These are phyloP conservation scores for Acrocera orbiculus DNA, from an alignment of 2,888 invertebrate genomes.

Conservation along the genomic window DNA sequence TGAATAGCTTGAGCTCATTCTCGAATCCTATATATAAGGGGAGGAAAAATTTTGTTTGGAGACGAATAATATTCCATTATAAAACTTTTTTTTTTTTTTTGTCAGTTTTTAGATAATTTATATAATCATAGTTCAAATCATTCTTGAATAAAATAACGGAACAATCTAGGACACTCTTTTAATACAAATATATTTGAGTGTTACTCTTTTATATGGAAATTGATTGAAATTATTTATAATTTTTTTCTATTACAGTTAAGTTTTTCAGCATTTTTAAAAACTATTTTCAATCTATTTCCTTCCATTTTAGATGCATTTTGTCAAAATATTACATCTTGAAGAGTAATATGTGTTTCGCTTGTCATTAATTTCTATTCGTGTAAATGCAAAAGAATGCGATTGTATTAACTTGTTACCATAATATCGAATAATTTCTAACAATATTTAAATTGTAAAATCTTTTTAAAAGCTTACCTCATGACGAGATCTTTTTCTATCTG, in stretches of 20 bases:
- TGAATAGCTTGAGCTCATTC: constrained; percentile 20
- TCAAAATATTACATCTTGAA: background rate
- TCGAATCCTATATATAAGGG: constrained; percentile 18
- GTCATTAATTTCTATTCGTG: constrained; percentile 15
- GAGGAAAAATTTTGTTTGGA: constrained; percentile 13
- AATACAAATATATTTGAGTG: no score
- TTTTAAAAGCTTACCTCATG: constrained; percentile 28
- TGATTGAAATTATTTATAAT: no score
- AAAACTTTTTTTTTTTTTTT: background rate
- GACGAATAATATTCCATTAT: background rate
- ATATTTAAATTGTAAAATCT: background rate
- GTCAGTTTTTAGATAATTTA: constrained; percentile 1
- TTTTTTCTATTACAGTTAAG: no score
- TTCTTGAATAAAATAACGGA: no score
- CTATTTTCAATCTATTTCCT: constrained; percentile 12
- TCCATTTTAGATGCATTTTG: background rate
- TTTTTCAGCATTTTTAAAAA: no score
- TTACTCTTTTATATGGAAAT: no score
- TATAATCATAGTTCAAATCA: no score
- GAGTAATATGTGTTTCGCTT: no score
- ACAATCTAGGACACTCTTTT: no score
- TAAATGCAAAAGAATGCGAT: constrained; percentile 15
- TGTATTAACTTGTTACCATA: no score
- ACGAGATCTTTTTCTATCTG: constrained; percentile 27
- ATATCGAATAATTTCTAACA: no score